Evolutionary conservation across 2,113 vertebrate genomes (phyloP), one percentile per base, ranked within the genome.

Genomic region (Girardinichthys multiradiatus): DNA sequence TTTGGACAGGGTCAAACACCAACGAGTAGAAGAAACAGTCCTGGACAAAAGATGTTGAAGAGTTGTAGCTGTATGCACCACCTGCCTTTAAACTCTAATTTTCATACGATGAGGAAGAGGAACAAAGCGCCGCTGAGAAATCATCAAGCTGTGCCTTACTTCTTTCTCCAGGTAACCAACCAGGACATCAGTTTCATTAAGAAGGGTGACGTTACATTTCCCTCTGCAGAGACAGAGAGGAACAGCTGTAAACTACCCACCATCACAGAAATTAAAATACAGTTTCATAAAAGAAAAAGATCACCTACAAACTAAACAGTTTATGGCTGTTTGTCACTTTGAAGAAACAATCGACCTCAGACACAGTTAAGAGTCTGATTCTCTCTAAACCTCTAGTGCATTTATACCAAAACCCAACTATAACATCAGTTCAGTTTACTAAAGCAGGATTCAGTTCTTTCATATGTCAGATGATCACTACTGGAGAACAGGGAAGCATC

Each of bases 11-110:
- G 91, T 98, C 97, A 9, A 98, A 98, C 78, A 98, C 97, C 94
- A 98, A 60, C 0, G 97, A 98, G 85, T 98, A 98, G 92, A 97
- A 98, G 87, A 98, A 98, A 61, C 96, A 97, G 82, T 98, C 97
- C 97, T 98, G 81, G 35, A 70, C 13, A 74, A 12, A 90, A 30
- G 1, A 81, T 1, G 39, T 2, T 15, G 0, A 13, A 24, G 24
- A 0, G 19, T 80, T 60, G 66, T 30, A 67, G 42, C 26, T 26
- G 29, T 12, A 2, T 26, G 1, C 12, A 45, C 14, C 42, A 45
- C 4, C 17, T 45, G 48, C 21, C 48, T 8, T 54, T 51, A 1
- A 51, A 45, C 17, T 45, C 15, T 45, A 14, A 14, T 15, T 45
- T 45, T 45, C 42, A 45, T 1, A 45, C 17, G 17, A 45, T 45